Conservation (phyloP, 2,888 invertebrate genomes). For the Cremastinae sp. region DNA sequence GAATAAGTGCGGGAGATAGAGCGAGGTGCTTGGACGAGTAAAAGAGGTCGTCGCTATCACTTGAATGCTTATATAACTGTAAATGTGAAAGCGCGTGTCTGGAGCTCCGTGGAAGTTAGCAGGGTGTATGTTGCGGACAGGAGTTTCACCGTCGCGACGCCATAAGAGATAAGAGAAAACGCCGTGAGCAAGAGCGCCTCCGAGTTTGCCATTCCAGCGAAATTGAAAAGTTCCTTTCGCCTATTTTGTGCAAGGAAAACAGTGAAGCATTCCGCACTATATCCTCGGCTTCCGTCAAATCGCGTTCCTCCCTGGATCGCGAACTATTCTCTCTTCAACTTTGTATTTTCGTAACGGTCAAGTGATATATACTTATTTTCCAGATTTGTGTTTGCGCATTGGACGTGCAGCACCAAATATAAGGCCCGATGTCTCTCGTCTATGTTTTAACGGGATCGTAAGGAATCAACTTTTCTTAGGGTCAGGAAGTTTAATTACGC, state of each 20-base stretch:
- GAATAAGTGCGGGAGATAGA: conserved; percentile 8
- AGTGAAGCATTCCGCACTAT: conserved; percentile 12
- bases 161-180: conserved; percentile 36
- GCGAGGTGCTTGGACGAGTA: background rate
- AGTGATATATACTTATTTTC: conserved; percentile 1
- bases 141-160: conserved; percentile 34
- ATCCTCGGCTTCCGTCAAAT: conserved; percentile 26
- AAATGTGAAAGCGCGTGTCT: background rate
- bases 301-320: conserved; percentile 17
- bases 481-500: conserved; percentile 75
- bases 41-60: conserved; percentile 9
- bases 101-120: conserved; percentile 25
- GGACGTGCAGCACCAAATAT: too few relatives aligned
- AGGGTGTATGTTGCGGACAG: conserved; percentile 18
- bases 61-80: conserved; percentile 1
- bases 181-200: conserved; percentile 20
- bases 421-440: conserved; percentile 62
- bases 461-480: conserved; percentile 62
- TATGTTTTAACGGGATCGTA: conserved; percentile 64
- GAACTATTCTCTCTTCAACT: conserved; percentile 5
- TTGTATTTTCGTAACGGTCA: background rate
- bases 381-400: too few relatives aligned
- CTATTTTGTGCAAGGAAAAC: conserved; percentile 51
- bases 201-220: conserved; percentile 27
- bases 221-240: conserved; percentile 57